These are phyloP conservation scores for Ardeotis arabs DNA, from an alignment of 2,113 vertebrate species.

Conservation along the genomic window DNA sequence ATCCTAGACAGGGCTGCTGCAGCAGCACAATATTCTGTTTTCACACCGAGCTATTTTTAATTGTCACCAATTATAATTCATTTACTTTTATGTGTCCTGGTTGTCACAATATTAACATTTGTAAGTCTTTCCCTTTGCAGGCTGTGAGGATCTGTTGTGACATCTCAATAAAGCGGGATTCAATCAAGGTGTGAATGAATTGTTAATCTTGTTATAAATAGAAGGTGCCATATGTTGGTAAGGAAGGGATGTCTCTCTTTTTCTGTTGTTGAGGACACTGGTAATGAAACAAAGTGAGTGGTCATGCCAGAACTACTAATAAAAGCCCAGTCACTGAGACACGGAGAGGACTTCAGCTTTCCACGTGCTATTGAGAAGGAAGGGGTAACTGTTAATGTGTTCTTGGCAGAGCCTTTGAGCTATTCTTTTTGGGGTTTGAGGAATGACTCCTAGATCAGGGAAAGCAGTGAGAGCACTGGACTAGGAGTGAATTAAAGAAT, in stretches of 20 bases:
- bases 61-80: conserved; percentile 80
- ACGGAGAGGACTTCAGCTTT: neutral
- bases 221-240: conserved; percentile 76
- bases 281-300: conserved; percentile 61
- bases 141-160: conserved; percentile 77
- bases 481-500: neutral
- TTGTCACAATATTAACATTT: conserved; percentile 82
- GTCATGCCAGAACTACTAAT: conserved; percentile 28
- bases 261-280: conserved; percentile 59
- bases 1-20: neutral
- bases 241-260: conserved; percentile 55
- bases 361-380: neutral
- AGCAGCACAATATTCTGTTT: conserved; percentile 52
- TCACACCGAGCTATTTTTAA: conserved; percentile 76
- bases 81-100: conserved; percentile 77
- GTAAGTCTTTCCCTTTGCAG: conserved; percentile 76
- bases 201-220: conserved; percentile 81
- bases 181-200: conserved; percentile 82
- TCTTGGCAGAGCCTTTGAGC: neutral
- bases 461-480: neutral
- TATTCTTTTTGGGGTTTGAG: neutral
- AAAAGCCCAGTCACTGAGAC: neutral
- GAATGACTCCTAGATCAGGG: neutral
- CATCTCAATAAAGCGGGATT: conserved; percentile 81
- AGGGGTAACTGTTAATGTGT: neutral